Percentiles rank a stretch among this genome's conserved stretches.
phyloP scores from a whole-genome alignment of 2,797 vertebrate genomes.

The Pyrocephalus nanus region DNA sequence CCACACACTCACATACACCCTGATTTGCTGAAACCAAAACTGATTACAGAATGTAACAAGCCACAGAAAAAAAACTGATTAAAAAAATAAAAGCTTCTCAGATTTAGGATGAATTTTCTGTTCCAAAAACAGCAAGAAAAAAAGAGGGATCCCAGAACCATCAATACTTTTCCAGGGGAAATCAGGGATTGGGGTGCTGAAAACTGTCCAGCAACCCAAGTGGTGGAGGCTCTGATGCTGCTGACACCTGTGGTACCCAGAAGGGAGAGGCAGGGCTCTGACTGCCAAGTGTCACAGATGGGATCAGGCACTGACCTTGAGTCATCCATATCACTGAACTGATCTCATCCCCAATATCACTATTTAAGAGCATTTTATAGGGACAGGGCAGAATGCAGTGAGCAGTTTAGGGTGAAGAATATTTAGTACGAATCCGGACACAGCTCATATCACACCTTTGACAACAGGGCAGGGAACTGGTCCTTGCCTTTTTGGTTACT shows the following conservation, averaged over 20 bases:
- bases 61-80: neutral
- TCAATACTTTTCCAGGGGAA: neutral
- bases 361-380: neutral
- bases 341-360: neutral
- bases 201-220: neutral
- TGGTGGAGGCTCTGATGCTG: neutral
- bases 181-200: neutral
- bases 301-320: neutral
- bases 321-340: fast-evolving
- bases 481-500: neutral
- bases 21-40: constrained; percentile 8
- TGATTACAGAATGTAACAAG: neutral
- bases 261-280: neutral
- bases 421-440: neutral
- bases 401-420: neutral
- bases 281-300: neutral
- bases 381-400: neutral
- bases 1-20: neutral
- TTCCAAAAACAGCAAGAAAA: neutral
- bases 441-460: neutral
- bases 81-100: neutral
- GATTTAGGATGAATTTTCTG: neutral
- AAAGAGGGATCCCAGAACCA: neutral
- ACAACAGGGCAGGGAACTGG: neutral
- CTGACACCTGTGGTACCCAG: neutral